A percentile compares a stretch with the other conserved stretches of the same genome.
phyloP scores from a whole-genome alignment of 2,113 vertebrate species.

The Tautogolabrus adspersus region DNA sequence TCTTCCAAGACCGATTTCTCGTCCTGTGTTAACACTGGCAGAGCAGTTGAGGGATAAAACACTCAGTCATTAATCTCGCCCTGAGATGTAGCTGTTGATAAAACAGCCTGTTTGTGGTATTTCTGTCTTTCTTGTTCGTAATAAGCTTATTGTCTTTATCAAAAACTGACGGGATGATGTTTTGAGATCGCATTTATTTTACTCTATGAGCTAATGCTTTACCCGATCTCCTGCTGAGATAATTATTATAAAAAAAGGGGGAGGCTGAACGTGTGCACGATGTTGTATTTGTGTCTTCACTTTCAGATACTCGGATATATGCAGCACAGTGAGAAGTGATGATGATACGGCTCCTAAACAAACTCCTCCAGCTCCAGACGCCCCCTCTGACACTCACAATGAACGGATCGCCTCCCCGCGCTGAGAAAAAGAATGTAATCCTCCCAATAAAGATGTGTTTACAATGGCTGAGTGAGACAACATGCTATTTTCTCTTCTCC shows the following conservation, averaged over 20 bases:
- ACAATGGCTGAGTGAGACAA: conserved; percentile 37
- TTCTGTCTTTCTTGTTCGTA: no score
- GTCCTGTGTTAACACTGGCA: no score
- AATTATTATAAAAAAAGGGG: conserved; percentile 11
- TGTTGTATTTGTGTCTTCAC: conserved; percentile 10
- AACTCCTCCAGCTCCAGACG: conserved; percentile 24
- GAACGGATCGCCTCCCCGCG: conserved; percentile 8
- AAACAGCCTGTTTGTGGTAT: no score
- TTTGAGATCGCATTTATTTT: no score
- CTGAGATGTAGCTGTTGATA: no score
- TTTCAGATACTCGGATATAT: conserved; percentile 1
- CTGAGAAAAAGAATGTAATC: conserved; percentile 15
- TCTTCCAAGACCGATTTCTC: no score
- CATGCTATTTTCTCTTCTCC: conserved; percentile 46
- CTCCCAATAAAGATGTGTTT: conserved; percentile 37
- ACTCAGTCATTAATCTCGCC: no score
- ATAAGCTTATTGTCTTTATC: no score
- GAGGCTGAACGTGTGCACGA: background rate
- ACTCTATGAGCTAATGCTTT: no score
- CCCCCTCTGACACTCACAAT: conserved; percentile 34
- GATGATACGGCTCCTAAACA: conserved; percentile 22
- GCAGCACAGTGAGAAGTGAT: background rate
- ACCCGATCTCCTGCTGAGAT: no score
- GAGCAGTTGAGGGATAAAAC: no score
- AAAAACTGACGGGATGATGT: no score